Evolutionary conservation across 2,888 invertebrate species (phyloP).

Genomic region (Operophtera brumata): DNA sequence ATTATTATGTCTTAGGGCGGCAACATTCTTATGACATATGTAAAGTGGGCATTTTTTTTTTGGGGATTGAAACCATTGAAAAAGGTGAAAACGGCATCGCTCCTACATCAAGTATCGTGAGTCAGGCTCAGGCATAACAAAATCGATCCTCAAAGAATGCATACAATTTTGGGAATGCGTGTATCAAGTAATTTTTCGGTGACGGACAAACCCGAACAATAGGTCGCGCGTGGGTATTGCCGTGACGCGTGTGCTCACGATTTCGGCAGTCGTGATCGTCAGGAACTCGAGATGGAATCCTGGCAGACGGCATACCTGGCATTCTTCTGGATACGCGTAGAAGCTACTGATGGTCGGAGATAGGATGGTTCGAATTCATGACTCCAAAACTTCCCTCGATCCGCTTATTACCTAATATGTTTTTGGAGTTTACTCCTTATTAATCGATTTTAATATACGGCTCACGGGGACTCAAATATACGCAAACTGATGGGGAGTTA

Average conservation of each 20-base stretch:
- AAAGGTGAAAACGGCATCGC: no score
- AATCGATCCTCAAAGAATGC: slow-evolving; percentile 21
- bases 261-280: slow-evolving; percentile 55
- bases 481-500: no score
- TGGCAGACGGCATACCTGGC: slow-evolving; percentile 20
- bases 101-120: neutral
- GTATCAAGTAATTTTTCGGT: slow-evolving; percentile 26
- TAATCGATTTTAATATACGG: no score
- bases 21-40: no score
- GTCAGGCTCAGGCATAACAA: slow-evolving; percentile 9
- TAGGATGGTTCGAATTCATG: neutral
- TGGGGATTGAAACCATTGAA: no score
- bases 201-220: no score
- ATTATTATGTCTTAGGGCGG: no score
- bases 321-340: slow-evolving; percentile 44
- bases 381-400: neutral
- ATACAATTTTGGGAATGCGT: slow-evolving; percentile 27
- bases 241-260: slow-evolving; percentile 62
- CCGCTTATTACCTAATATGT: no score
- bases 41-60: no score
- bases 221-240: slow-evolving; percentile 23
- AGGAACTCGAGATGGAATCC: slow-evolving; percentile 8
- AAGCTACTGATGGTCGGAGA: neutral
- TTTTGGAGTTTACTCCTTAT: no score
- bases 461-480: no score